Evolutionary conservation across 2,797 vertebrate genomes (phyloP).

Genomic region (Tapera naevia): DNA sequence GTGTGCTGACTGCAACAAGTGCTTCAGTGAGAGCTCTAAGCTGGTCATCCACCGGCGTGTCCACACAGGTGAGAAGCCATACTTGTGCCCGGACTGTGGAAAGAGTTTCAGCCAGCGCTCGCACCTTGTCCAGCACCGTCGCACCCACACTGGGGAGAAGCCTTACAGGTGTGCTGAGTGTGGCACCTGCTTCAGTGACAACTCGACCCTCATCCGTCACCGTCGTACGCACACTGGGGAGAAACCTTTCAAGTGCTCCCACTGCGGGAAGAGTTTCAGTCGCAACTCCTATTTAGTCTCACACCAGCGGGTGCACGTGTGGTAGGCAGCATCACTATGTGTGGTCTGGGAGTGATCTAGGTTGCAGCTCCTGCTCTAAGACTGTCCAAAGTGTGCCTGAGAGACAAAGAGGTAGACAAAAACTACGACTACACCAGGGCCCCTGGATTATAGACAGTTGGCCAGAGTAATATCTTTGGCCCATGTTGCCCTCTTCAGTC

Average conservation of each 20-base stretch:
- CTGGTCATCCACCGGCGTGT: conserved; percentile 39
- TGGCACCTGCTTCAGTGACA: conserved; percentile 15
- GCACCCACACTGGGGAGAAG: conserved; percentile 48
- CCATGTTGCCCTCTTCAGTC: background rate
- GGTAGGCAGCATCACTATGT: background rate
- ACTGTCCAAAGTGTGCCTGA: background rate
- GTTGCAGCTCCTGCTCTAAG: background rate
- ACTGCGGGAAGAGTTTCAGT: conserved; percentile 15
- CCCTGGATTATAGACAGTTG: background rate
- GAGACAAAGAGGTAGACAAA: background rate
- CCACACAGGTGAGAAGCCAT: conserved; percentile 47
- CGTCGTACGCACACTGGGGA: background rate
- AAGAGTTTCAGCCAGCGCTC: conserved; percentile 50
- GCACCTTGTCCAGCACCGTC: conserved; percentile 29
- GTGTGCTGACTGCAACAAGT: conserved; percentile 31
- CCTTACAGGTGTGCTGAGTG: conserved; percentile 33
- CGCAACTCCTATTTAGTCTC: conserved; percentile 27
- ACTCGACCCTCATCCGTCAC: conserved; percentile 23
- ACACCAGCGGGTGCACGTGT: background rate
- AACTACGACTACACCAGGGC: background rate
- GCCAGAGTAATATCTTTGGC: background rate
- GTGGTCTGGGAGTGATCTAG: background rate
- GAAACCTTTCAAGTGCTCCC: conserved; percentile 1
- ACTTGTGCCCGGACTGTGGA: conserved; percentile 26
- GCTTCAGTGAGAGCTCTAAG: conserved; percentile 54